Evolutionary conservation across 2,797 vertebrate genomes (phyloP), one percentile per base, ranked within the genome.

Genomic region (Xiphorhynchus erythropygius): DNA sequence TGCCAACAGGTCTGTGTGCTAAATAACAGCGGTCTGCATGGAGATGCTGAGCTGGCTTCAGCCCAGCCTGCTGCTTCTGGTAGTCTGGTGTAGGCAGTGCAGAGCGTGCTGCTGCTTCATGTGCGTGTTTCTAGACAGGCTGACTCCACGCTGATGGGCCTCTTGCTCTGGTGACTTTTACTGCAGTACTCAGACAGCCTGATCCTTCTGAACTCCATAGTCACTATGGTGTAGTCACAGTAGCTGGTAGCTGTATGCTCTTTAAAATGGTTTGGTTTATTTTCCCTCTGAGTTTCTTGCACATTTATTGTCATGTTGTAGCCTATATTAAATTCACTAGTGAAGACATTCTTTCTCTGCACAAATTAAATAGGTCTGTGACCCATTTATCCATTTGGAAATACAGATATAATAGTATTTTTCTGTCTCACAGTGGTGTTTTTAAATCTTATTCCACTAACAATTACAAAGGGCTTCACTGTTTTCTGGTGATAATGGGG

Each of bases 1-100:
- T 0, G 2, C 25, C 12, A 7, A 7, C 46, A 28, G 74, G 8
- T n/a, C 65, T 42, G 81, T 3, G 28, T 1, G 1, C 44, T 30
- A 10, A 12, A 3, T 30, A 13, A 2, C 21, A 5, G 56, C 0
- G 0, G 7, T 35, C 47, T 10, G 76, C 35, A 2, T 0, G 1
- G 79, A 16, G 22, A 7, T 27, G 68, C 63, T 46, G 70, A 12
- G 11, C 89, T 59, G 89, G 64, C 68, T 63, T 8, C 80, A 67
- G 79, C 74, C 67, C 87, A 25, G 78, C 44, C 4, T 0, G 6
- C 87, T 1, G 22, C 50, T 63, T 23, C 93, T 11, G 53, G 14
- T 1, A 39, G 13, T 2, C 78, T 68, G 83, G 12, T 14, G 22
- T 4, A 9, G 63, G 47, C 77, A 17, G 23, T 2, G 52, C 62